phyloP scores from a whole-genome alignment of 2,113 vertebrate genomes.

The Scomber scombrus region DNA sequence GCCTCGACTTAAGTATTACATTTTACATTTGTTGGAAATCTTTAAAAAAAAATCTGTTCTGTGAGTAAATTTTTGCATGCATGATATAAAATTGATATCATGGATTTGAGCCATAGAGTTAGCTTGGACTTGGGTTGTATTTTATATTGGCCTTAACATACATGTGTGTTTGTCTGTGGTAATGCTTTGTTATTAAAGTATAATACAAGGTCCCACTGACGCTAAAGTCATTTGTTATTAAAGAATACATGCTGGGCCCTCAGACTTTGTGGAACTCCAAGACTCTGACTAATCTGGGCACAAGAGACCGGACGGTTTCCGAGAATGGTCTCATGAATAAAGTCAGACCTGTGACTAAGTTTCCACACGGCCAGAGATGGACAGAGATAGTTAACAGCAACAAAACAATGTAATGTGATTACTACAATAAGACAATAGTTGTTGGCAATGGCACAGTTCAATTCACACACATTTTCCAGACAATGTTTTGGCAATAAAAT shows the following conservation, averaged over 20 bases:
- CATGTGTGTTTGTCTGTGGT: not conserved
- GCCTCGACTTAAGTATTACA: too few relatives aligned
- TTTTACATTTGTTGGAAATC: too few relatives aligned
- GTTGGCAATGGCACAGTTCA: not conserved
- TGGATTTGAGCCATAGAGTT: not conserved
- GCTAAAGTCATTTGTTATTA: constrained; percentile 19
- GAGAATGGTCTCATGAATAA: constrained; percentile 33
- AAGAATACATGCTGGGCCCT: not conserved
- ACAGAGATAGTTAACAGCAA: not conserved
- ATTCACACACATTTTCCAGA: not conserved
- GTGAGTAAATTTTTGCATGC: not conserved
- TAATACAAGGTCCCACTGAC: not conserved
- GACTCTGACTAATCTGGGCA: constrained; percentile 38
- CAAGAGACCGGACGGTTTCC: constrained; percentile 28
- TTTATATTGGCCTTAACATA: not conserved
- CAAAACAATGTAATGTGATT: constrained; percentile 32
- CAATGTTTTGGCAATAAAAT: not conserved
- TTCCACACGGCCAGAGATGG: constrained; percentile 30
- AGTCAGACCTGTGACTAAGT: constrained; percentile 46
- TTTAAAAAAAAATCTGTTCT: not conserved
- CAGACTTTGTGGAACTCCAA: constrained; percentile 26
- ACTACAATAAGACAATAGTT: constrained; percentile 14
- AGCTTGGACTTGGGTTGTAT: not conserved
- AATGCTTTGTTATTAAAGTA: constrained; percentile 23
- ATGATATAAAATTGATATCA: not conserved